phyloP scores from a whole-genome alignment of 2,888 invertebrate genomes.

The Neria commutata region DNA sequence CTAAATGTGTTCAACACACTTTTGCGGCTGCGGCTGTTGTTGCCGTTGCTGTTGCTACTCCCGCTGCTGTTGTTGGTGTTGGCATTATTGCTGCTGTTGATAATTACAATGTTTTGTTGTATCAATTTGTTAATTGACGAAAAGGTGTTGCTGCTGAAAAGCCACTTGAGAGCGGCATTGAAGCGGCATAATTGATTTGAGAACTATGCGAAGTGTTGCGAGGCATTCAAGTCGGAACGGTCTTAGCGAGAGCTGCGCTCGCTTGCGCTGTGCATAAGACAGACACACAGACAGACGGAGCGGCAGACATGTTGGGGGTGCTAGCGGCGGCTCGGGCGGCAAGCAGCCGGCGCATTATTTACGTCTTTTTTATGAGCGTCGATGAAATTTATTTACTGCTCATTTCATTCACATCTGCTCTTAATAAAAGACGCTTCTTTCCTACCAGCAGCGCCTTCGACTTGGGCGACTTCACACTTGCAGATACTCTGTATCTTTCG shows the following conservation, averaged over 20 bases:
- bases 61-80: constrained; percentile 10
- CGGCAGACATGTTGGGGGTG: not conserved
- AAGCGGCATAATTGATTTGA: not conserved
- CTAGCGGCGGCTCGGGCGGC: too few species aligned
- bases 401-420: constrained; percentile 21
- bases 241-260: not conserved
- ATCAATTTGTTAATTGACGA: constrained; percentile 48
- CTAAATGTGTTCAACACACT: constrained; percentile 9
- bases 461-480: constrained; percentile 14
- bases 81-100: constrained; percentile 20
- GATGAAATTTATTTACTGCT: constrained; percentile 13
- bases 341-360: not conserved
- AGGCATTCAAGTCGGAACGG: not conserved
- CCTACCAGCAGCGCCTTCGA: not conserved
- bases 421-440: constrained; percentile 3
- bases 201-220: not conserved
- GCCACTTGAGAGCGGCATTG: not conserved
- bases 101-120: constrained; percentile 54
- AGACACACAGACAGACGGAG: constrained; percentile 2
- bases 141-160: constrained; percentile 1
- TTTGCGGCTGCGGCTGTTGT: constrained; percentile 15
- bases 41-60: constrained; percentile 11
- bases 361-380: constrained; percentile 11
- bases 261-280: not conserved
- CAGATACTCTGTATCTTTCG: not conserved